phyloP scores from a whole-genome alignment of 2,888 invertebrate species.

The Eupithecia abbreviata region DNA sequence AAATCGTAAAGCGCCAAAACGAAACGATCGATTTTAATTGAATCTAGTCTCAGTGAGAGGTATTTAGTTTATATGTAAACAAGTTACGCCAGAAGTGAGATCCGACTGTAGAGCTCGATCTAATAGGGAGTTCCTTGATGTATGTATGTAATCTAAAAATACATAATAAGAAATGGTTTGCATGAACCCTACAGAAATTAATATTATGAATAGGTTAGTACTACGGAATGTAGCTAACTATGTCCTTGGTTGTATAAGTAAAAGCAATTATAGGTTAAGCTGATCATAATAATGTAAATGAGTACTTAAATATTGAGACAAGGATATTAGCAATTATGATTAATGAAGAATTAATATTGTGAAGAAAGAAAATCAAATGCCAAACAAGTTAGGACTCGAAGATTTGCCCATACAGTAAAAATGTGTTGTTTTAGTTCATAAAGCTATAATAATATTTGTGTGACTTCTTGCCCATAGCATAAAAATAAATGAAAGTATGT shows the following conservation, averaged over 20 bases:
- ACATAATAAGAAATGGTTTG: not conserved
- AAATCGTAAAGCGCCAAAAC: no score
- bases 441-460: not conserved
- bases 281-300: not conserved
- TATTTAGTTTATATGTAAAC: not conserved
- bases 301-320: not conserved
- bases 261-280: not conserved
- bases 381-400: not conserved
- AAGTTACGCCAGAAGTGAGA: not conserved
- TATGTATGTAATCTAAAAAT: not conserved
- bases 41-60: not conserved
- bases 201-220: no score
- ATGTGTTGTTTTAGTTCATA: not conserved
- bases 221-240: no score
- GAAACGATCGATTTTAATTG: not conserved
- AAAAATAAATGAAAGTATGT: not conserved
- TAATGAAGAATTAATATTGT: not conserved
- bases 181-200: not conserved
- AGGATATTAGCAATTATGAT: not conserved
- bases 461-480: not conserved
- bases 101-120: not conserved
- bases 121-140: not conserved
- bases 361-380: not conserved
- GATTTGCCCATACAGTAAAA: not conserved
- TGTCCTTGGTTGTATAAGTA: not conserved